phyloP scores from a whole-genome alignment of 2,888 invertebrate genomes.

The Tipula lateralis region DNA sequence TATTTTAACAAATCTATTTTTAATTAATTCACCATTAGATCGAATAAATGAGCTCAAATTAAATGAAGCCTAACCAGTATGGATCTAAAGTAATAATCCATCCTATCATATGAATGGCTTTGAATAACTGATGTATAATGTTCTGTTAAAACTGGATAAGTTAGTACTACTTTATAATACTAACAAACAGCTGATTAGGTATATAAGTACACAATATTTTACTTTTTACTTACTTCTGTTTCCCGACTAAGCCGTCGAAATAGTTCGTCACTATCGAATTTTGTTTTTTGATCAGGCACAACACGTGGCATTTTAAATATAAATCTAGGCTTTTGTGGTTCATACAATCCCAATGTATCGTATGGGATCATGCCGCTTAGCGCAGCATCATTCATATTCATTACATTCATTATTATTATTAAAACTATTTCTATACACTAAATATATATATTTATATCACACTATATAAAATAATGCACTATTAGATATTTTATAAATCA shows the following conservation, averaged over 20 bases:
- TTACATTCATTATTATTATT: background rate
- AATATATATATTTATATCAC: background rate
- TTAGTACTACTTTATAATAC: background rate
- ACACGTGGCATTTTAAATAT: conserved; percentile 96
- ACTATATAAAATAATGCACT: background rate
- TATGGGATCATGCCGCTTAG: conserved; percentile 81
- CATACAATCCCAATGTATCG: conserved; percentile 86
- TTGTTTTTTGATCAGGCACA: conserved; percentile 92
- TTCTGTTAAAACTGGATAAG: too few relatives aligned
- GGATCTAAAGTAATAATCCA: too few relatives aligned
- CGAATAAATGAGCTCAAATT: too few relatives aligned
- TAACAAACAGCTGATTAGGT: background rate
- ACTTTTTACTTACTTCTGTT: conserved; percentile 71
- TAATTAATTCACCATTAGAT: too few relatives aligned
- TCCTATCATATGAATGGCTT: too few relatives aligned
- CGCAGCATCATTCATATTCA: conserved; percentile 68
- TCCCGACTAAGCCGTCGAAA: conserved; percentile 90
- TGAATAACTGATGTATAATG: too few relatives aligned
- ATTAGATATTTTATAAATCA: background rate
- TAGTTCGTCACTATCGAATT: conserved; percentile 94
- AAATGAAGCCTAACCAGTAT: too few relatives aligned
- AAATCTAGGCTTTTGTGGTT: conserved; percentile 81
- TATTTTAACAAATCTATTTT: too few relatives aligned
- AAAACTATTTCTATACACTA: background rate
- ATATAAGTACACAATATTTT: too few relatives aligned